Evolutionary conservation across 2,888 invertebrate genomes (phyloP).

Genomic region (Galerucella nymphaeae): DNA sequence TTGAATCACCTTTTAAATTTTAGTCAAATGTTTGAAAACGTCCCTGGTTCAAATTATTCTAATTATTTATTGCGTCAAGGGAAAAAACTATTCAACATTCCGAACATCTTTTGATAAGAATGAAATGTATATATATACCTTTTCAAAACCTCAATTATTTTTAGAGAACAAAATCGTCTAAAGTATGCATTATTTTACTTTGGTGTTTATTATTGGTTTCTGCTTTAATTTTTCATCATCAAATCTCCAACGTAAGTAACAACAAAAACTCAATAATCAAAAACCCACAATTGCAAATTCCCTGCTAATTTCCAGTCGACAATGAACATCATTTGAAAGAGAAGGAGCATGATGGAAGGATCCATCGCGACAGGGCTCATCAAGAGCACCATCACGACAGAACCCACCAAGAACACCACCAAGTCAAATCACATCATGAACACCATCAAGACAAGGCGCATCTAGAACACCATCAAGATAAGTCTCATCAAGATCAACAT

Average conservation of each 20-base stretch:
- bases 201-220: not conserved
- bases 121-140: constrained; percentile 1
- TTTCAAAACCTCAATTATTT: not conserved
- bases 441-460: not conserved
- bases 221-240: not conserved
- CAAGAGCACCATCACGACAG: not conserved
- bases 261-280: not conserved
- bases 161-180: not conserved
- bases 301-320: not conserved
- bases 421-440: not conserved
- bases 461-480: not conserved
- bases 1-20: not conserved
- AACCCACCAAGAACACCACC: constrained; percentile 1
- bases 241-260: not conserved
- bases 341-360: not conserved
- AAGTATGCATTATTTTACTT: not conserved
- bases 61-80: not conserved
- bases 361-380: not conserved
- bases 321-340: constrained; percentile 16
- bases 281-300: not conserved
- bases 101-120: not conserved
- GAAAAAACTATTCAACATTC: not conserved
- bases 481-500: not conserved
- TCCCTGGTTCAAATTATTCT: not conserved
- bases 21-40: not conserved